Conservation (phyloP, 2,113 vertebrate genomes). For the Halcyon senegalensis region DNA sequence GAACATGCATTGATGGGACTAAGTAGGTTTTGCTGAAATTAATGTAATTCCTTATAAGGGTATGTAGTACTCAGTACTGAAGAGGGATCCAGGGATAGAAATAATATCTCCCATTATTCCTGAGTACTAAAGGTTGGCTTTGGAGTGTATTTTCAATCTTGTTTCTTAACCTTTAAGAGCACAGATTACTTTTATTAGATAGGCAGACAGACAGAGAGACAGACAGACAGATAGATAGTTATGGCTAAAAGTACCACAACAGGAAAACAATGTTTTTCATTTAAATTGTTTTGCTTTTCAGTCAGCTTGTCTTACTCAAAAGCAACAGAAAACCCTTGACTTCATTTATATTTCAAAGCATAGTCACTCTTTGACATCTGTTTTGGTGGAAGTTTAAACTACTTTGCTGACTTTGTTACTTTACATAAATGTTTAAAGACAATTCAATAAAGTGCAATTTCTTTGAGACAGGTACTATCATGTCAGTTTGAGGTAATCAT, state of each 20-base stretch:
- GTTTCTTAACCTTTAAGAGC: constrained; percentile 21
- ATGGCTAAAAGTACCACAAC: constrained; percentile 56
- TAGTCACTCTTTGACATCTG: constrained; percentile 70
- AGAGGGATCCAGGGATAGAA: neutral
- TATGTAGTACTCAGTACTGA: neutral
- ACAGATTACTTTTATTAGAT: constrained; percentile 52
- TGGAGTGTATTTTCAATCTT: neutral
- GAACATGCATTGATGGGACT: neutral
- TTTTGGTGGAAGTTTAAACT: constrained; percentile 69
- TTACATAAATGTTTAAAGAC: constrained; percentile 69
- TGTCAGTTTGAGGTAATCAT: constrained; percentile 68
- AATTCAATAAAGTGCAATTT: constrained; percentile 60
- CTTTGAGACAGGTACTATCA: constrained; percentile 74
- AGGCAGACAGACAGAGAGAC: constrained; percentile 47
- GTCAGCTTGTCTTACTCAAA: constrained; percentile 73
- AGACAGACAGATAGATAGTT: constrained; percentile 56
- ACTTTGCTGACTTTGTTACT: constrained; percentile 60
- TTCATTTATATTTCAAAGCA: constrained; percentile 76
- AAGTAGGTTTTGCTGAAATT: neutral
- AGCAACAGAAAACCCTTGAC: constrained; percentile 72
- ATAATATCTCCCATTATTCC: neutral
- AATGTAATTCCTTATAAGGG: neutral
- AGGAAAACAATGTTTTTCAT: constrained; percentile 73
- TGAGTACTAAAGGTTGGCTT: neutral
- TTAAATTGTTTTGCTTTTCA: constrained; percentile 71